Percentiles rank a stretch among this genome's conserved stretches.
Evolutionary conservation across 2,113 vertebrate genomes (phyloP).

Genomic region (Chaetorhynchus papuensis): DNA sequence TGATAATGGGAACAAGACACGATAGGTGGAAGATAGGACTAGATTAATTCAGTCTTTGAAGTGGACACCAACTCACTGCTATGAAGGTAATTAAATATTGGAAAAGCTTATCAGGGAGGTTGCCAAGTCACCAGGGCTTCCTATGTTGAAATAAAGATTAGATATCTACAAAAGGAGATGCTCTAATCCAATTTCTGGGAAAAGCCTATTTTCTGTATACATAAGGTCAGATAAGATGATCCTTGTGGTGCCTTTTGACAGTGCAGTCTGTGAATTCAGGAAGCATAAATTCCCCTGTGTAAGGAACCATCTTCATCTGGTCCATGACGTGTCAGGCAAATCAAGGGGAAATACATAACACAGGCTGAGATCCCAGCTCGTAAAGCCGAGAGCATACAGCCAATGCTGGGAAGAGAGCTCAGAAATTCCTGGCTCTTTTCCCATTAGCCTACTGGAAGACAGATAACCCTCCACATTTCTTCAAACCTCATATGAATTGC

Average conservation of each 20-base stretch:
- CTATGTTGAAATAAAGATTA: conserved; percentile 33
- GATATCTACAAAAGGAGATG: neutral
- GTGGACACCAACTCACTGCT: neutral
- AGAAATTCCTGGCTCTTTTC: conserved; percentile 36
- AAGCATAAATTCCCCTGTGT: neutral
- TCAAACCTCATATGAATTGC: neutral
- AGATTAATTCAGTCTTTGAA: conserved; percentile 23
- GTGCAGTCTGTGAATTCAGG: neutral
- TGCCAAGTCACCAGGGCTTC: neutral
- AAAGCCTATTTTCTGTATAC: conserved; percentile 10
- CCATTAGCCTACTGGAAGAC: neutral
- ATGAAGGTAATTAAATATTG: conserved; percentile 32
- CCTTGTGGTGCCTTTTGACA: neutral
- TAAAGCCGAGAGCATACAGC: neutral
- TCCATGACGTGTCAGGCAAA: neutral
- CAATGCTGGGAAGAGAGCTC: neutral
- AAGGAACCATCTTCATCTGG: neutral
- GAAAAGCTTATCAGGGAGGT: conserved; percentile 24
- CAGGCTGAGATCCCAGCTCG: neutral
- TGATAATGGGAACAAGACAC: neutral
- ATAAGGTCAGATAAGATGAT: conserved; percentile 12
- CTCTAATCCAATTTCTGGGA: conserved; percentile 6
- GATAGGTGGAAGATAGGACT: neutral
- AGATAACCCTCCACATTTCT: neutral
- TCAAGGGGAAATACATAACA: neutral